Evolutionary conservation across 2,888 invertebrate species (phyloP).

Genomic region (Drosophila mettleri): DNA sequence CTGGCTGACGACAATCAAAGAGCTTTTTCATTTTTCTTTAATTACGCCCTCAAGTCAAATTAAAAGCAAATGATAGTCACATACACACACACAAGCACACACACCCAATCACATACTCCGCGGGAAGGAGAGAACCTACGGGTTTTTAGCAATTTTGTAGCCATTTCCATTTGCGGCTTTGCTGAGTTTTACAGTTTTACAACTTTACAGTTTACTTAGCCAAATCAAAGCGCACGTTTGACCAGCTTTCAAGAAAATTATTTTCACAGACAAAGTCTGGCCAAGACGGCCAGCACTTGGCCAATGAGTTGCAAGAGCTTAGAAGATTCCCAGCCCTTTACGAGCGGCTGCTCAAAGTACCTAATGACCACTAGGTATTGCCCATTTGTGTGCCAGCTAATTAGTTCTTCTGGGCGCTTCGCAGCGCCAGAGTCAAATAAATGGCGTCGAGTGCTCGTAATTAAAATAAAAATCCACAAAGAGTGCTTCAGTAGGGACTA

Average conservation of each 20-base stretch:
- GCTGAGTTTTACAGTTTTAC: constrained; percentile 45
- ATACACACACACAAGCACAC: constrained; percentile 24
- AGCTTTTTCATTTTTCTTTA: constrained; percentile 75
- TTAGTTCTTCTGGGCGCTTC: constrained; percentile 26
- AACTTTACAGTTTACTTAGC: constrained; percentile 68
- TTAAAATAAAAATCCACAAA: constrained; percentile 63
- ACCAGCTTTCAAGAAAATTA: constrained; percentile 72
- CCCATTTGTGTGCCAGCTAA: constrained; percentile 33
- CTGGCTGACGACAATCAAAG: constrained; percentile 70
- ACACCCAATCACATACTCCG: no score
- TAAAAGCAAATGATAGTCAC: constrained; percentile 73
- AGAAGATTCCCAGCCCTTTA: constrained; percentile 8
- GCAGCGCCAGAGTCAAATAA: constrained; percentile 16
- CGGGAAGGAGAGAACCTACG: background rate
- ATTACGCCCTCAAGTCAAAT: constrained; percentile 76
- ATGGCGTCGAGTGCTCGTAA: constrained; percentile 58
- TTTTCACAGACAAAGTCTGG: constrained; percentile 57
- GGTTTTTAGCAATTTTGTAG: constrained; percentile 25
- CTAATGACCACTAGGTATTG: constrained; percentile 35
- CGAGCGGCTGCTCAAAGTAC: constrained; percentile 4
- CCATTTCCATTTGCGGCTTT: constrained; percentile 46
- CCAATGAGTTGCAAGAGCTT: constrained; percentile 25
- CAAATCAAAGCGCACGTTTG: constrained; percentile 64
- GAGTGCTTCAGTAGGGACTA: background rate
- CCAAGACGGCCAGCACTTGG: constrained; percentile 15